A percentile compares a stretch with the other conserved stretches of the same genome.
Evolutionary conservation across 2,113 vertebrate genomes (phyloP).

Genomic region (Formicarius rufipectus): DNA sequence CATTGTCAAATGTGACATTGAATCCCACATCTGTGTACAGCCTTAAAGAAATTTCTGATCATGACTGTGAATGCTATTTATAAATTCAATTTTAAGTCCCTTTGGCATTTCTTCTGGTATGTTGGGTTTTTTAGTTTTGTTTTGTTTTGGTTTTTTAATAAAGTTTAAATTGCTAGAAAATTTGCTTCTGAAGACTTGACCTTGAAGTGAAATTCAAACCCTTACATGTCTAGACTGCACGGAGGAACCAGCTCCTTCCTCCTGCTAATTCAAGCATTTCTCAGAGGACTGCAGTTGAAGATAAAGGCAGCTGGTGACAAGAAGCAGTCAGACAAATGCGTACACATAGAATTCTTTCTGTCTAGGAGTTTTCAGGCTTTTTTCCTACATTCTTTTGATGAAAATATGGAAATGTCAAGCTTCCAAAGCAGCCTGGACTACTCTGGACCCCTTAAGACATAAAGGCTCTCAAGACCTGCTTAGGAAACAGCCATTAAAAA

Average conservation of each 20-base stretch:
- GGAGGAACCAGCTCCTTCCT: not conserved
- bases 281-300: not conserved
- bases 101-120: not conserved
- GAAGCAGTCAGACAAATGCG: not conserved
- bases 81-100: conserved; percentile 1
- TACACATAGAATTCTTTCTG: not conserved
- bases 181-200: not conserved
- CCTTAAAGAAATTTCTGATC: not conserved
- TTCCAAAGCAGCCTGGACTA: not conserved
- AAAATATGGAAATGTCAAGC: not conserved
- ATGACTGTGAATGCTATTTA: not conserved
- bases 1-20: not conserved
- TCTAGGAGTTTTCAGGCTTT: not conserved
- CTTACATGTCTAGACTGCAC: not conserved
- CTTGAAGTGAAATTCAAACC: not conserved
- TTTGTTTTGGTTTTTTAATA: not conserved
- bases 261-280: not conserved
- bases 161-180: not conserved
- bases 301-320: not conserved
- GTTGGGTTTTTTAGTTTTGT: too few relatives aligned
- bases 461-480: not conserved
- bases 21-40: accelerated
- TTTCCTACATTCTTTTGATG: not conserved
- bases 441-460: not conserved
- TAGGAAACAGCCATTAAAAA: not conserved